Evolutionary conservation across 2,797 vertebrate species (phyloP).

Genomic region (Orestias chungarensis): DNA sequence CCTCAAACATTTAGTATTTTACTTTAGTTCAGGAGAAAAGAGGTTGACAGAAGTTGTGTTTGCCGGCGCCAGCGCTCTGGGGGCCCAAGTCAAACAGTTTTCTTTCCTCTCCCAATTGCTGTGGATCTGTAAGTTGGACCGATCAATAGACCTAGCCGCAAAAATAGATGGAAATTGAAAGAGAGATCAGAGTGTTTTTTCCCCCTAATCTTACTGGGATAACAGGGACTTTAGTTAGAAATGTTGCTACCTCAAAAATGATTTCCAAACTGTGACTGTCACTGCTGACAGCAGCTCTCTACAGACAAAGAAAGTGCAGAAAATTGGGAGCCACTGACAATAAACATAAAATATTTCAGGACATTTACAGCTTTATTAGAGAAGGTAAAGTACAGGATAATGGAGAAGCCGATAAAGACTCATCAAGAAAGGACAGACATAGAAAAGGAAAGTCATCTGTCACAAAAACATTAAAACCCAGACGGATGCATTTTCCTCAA

Average conservation of each 20-base stretch:
- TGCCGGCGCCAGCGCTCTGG: constrained; percentile 24
- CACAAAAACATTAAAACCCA: constrained; percentile 67
- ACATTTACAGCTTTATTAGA: constrained; percentile 46
- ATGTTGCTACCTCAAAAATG: constrained; percentile 1
- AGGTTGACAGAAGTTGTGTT: constrained; percentile 14
- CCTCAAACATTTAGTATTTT: constrained; percentile 20
- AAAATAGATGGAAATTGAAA: constrained; percentile 43
- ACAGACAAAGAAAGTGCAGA: constrained; percentile 11
- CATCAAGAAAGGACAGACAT: constrained; percentile 34
- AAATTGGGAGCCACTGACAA: constrained; percentile 34
- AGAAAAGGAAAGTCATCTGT: constrained; percentile 58
- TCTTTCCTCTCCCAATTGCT: constrained; percentile 38
- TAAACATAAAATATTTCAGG: constrained; percentile 49
- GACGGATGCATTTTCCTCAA: constrained; percentile 47
- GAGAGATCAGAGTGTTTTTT: constrained; percentile 31
- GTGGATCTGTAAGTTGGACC: constrained; percentile 30
- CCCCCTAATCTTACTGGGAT: constrained; percentile 29
- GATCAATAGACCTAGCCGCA: constrained; percentile 49
- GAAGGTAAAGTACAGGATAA: constrained; percentile 17
- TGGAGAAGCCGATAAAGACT: constrained; percentile 13
- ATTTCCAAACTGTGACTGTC: constrained; percentile 8
- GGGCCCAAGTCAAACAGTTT: constrained; percentile 39
- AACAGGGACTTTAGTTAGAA: constrained; percentile 35
- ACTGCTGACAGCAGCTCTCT: constrained; percentile 19
- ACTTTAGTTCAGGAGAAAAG: constrained; percentile 9